Evolutionary conservation across 2,113 vertebrate genomes (phyloP).

Genomic region (Bufo gargarizans): DNA sequence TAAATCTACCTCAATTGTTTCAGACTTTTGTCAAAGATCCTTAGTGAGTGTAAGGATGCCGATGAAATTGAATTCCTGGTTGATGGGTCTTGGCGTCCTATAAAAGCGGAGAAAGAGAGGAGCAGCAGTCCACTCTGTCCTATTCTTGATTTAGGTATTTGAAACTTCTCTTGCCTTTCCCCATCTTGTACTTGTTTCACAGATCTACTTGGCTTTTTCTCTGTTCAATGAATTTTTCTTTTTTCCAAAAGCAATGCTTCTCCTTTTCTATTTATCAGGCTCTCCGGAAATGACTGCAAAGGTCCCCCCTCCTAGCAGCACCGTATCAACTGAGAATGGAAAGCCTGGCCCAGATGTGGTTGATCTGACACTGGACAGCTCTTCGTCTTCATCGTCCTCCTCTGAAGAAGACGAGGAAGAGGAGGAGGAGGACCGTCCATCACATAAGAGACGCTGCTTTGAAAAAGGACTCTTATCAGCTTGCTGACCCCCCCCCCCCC

Average conservation of each 20-base stretch:
- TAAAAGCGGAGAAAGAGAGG: constrained; percentile 89
- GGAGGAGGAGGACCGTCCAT: constrained; percentile 86
- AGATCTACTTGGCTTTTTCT: background rate
- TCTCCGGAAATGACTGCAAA: constrained; percentile 85
- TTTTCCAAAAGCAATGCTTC: background rate
- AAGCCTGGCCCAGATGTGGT: constrained; percentile 86
- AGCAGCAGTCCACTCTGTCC: constrained; percentile 92
- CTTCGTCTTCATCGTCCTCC: constrained; percentile 84
- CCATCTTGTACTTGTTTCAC: background rate
- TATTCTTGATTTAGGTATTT: constrained; percentile 88
- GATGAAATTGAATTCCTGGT: constrained; percentile 96
- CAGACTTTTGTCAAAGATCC: constrained; percentile 92
- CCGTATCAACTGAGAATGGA: constrained; percentile 74
- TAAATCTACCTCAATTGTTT: background rate
- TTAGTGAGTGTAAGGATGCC: constrained; percentile 91
- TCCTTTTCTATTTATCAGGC: constrained; percentile 68
- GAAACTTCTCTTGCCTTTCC: background rate
- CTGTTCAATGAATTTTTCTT: background rate
- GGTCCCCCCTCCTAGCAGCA: constrained; percentile 77
- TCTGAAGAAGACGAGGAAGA: constrained; percentile 85
- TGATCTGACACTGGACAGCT: constrained; percentile 97
- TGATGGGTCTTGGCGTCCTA: constrained; percentile 94
- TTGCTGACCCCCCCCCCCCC: constrained; percentile 79
- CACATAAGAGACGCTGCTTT: constrained; percentile 90
- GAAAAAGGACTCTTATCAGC: constrained; percentile 96